A percentile compares a stretch with the other conserved stretches of the same genome.
phyloP scores from a whole-genome alignment of 2,113 vertebrate species.

The Corythoichthys haematopterus region DNA sequence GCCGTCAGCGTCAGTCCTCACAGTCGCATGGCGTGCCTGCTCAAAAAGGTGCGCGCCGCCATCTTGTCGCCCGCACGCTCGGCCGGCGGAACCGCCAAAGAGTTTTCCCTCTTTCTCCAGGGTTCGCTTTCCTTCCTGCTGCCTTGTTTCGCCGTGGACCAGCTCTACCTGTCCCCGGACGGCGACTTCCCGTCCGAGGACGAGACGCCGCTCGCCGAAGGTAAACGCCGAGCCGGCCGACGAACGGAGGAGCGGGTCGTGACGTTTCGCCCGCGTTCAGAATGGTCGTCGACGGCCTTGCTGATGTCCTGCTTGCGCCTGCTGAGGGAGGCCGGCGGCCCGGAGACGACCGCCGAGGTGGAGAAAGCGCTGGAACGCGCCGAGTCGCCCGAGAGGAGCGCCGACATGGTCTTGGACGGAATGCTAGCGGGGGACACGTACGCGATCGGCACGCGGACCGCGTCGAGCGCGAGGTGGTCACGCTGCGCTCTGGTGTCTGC shows the following conservation, averaged over 20 bases:
- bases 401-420: constrained; percentile 85
- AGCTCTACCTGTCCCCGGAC: constrained; percentile 84
- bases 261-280: constrained; percentile 53
- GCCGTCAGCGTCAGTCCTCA: constrained; percentile 79
- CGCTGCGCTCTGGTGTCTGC: background rate
- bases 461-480: too few relatives aligned
- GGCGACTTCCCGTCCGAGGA: constrained; percentile 83
- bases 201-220: constrained; percentile 82
- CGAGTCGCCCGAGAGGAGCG: constrained; percentile 84
- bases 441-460: background rate
- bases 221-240: constrained; percentile 49
- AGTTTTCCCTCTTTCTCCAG: constrained; percentile 52
- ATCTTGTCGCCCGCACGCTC: background rate
- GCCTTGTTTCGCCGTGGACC: constrained; percentile 87
- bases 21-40: constrained; percentile 82
- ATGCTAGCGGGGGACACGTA: constrained; percentile 86
- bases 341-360: constrained; percentile 85
- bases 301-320: constrained; percentile 88
- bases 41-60: constrained; percentile 73
- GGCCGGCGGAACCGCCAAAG: too few relatives aligned
- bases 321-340: constrained; percentile 79
- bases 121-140: constrained; percentile 86
- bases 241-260: background rate
- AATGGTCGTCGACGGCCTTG: constrained; percentile 80
- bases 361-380: constrained; percentile 85